Conservation (phyloP, 2,113 vertebrate genomes). For the Collichthys lucidus region DNA sequence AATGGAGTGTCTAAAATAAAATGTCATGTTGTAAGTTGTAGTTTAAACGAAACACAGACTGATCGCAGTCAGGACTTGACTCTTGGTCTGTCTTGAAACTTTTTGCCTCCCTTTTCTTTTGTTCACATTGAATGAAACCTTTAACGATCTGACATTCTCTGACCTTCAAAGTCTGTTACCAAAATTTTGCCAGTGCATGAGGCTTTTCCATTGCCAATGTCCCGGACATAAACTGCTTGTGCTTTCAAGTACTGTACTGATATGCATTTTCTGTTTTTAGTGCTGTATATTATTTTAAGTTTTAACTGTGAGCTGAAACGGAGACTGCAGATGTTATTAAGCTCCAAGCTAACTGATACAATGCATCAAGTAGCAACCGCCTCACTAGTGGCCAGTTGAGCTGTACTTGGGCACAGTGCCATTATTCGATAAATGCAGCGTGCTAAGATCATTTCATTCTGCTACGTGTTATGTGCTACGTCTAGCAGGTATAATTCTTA, state of each 20-base stretch:
- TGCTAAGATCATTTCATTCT: neutral
- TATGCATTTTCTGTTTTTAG: neutral
- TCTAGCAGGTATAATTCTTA: neutral
- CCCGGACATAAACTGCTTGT: neutral
- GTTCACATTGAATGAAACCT: neutral
- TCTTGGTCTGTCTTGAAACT: neutral
- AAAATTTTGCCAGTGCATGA: neutral
- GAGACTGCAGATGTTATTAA: neutral
- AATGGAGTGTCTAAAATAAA: constrained; percentile 42
- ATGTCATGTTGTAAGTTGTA: constrained; percentile 33
- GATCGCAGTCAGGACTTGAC: neutral
- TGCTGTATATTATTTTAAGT: neutral
- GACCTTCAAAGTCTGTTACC: neutral
- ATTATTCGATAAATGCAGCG: too few relatives aligned
- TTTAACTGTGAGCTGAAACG: neutral
- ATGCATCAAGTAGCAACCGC: neutral
- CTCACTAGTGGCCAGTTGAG: neutral
- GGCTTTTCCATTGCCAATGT: neutral
- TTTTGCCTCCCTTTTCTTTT: neutral
- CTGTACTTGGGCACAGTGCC: too few relatives aligned
- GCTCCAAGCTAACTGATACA: neutral
- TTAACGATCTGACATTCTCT: neutral
- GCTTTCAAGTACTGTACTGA: neutral
- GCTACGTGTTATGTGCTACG: too few relatives aligned
- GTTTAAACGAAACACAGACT: constrained; percentile 34